Evolutionary conservation across 2,888 invertebrate species (phyloP).

Genomic region (Drosophila formosana): DNA sequence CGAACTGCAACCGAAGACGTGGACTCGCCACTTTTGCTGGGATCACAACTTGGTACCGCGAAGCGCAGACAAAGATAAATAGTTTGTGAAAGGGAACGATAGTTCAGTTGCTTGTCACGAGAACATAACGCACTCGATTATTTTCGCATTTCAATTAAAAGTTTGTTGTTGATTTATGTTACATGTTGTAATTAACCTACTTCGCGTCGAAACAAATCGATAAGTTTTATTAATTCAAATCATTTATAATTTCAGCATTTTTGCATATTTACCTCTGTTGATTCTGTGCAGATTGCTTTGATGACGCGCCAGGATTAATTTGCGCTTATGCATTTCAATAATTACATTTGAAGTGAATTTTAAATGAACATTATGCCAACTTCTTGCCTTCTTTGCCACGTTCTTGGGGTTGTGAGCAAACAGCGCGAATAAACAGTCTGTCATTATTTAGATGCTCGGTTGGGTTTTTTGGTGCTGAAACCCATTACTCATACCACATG

Average conservation of each 20-base stretch:
- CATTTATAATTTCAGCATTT: not conserved
- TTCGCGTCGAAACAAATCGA: not conserved
- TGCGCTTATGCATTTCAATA: constrained; percentile 42
- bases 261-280: not conserved
- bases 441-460: constrained; percentile 54
- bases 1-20: constrained; percentile 1
- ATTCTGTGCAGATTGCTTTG: not conserved
- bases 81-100: not conserved
- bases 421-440: constrained; percentile 46
- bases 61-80: not conserved
- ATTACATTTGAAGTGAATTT: constrained; percentile 50
- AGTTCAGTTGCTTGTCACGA: not conserved
- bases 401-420: constrained; percentile 17
- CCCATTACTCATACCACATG: constrained; percentile 69
- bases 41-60: not conserved
- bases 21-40: too few relatives aligned
- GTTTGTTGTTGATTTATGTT: not conserved
- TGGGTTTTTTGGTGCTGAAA: constrained; percentile 24
- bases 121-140: constrained; percentile 7
- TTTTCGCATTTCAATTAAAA: constrained; percentile 7
- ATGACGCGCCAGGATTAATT: constrained; percentile 27
- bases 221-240: not conserved
- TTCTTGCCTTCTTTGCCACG: constrained; percentile 2
- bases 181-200: not conserved
- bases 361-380: constrained; percentile 36